Percentiles rank a stretch among this genome's conserved stretches.
These are phyloP conservation scores for Brachyptera putata DNA, from an alignment of 2,888 invertebrate genomes.

Conservation along the genomic window DNA sequence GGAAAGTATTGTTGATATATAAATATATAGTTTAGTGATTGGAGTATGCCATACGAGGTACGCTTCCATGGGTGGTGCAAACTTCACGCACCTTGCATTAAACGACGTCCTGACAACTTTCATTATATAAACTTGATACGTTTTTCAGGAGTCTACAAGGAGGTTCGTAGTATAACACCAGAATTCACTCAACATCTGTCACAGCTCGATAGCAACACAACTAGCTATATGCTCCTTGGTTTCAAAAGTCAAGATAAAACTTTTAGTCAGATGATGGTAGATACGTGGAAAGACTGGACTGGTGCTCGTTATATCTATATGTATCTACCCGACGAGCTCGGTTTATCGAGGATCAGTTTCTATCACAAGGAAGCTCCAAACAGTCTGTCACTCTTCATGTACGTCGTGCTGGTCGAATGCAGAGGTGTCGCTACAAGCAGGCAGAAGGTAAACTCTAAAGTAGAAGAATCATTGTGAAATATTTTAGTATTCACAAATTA, in stretches of 20 bases:
- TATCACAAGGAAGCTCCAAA: constrained; percentile 42
- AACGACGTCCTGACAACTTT: no score
- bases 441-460: constrained; percentile 37
- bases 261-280: constrained; percentile 42
- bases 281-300: constrained; percentile 49
- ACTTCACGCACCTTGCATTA: no score
- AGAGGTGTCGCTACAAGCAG: constrained; percentile 39
- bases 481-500: no score
- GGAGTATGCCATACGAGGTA: no score
- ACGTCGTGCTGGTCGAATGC: constrained; percentile 45
- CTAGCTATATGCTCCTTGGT: constrained; percentile 41
- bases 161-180: constrained; percentile 41
- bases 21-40: no score
- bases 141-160: constrained; percentile 41
- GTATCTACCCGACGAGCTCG: constrained; percentile 44
- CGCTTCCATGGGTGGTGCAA: no score
- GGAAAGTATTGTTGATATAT: no score
- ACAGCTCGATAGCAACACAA: constrained; percentile 29
- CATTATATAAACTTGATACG: no score
- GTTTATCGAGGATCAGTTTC: constrained; percentile 44
- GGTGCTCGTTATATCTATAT: constrained; percentile 46
- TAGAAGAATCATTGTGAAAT: no score
- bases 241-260: constrained; percentile 44
- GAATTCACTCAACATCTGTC: constrained; percentile 32
- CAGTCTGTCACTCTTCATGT: constrained; percentile 44